Base-by-base conservation (phyloP, 2,113 vertebrate genomes). In the Rattus rattus region DNA sequence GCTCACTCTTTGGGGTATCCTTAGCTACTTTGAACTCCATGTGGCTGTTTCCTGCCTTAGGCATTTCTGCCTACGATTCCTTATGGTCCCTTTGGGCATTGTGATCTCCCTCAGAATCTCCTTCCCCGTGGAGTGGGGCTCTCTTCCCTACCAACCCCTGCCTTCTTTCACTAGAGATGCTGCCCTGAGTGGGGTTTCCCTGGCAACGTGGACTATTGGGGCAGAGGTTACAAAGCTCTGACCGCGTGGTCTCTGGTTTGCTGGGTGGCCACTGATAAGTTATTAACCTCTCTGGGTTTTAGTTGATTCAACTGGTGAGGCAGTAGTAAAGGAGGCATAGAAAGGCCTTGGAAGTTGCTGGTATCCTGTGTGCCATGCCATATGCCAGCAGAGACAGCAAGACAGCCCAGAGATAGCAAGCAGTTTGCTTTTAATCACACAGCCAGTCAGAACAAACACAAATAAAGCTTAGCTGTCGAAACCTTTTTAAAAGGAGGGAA, bases 61-160 rank as follows among this genome's bases (percentile, higher is more conserved):
- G 20, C 70, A 2, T 26, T 0, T 2, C 7, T 2, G 5, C 13
- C 36, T 0, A 3, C 0, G 19, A 39, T 39, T 56, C 7, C 14
- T 9, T 1, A 39, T 36, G 4, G 17, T 0, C 12, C 24, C 30
- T 69, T 10, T 69, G 30, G 67, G 16, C 30, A 26, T 7, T 2
- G 7, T 54, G 52, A 30, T 3, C 30, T 17, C 36, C 65, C 11
- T 1, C 0, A 7, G 7, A 11, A 0, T 65, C 17, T 59, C 61
- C 69, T 76, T 39, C 19, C 2, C 72, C 49, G 1, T 0, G 36
- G 22, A 19, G 56, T 33, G 3, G 70, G 61, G 2, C 10, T 61
- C 2, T 65, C 81, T 65, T 26, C 24, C 26, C 47, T 86, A 54
- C 30, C 30, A 47, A 2, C 56, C 33, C 73, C 19, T 3, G 30